Evolutionary conservation across 1,140 invertebrate genomes (phyloP), one percentile per base, ranked within the genome.

Genomic region (Pachypeltis micranthus): DNA sequence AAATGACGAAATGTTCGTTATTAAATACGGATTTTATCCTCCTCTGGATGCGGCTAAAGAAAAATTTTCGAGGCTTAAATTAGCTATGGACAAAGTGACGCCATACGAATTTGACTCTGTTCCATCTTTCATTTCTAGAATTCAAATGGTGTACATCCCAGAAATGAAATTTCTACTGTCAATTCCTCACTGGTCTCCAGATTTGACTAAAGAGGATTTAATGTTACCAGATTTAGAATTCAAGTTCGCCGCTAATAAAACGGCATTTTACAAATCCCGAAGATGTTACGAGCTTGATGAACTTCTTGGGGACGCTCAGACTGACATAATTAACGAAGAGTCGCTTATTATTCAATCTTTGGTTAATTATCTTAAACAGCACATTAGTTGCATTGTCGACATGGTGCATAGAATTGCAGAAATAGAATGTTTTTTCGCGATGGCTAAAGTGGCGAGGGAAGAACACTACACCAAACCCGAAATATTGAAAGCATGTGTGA

Each of bases 151-250:
- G 59, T 92, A 90, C 74, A 78, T 91, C 66, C 89, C 89, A 3
- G 83, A 91, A 76, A 79, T 92, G 64, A 88, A 89, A 0, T 90
- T 88, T 75, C 74, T 91, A 34, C 72, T 92, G 1, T 83, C 81
- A 0, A 79, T 92, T 2, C 83, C 81, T 29, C 74, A 79, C 57
- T 85, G 83, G 80, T 77, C 76, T 34, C 72, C 77, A 0, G 73
- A 78, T 63, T 77, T 78, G 62, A 74, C 70, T 28, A 73, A 69
- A 51, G 75, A 81, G 24, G 75, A 84, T 28, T 72, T 73, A 64
- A 68, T 81, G 56, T 74, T 88, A 58, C 80, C 81, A 16, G 79
- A 81, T 64, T 77, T 89, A 63, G 81, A 31, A 39, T 71, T 72
- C 62, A 67, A 86, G 78, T 88, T 87, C 72, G 74, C 78, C 54